Evolutionary conservation across 2,888 invertebrate genomes (phyloP).

Genomic region (Leucoptera coffeella): DNA sequence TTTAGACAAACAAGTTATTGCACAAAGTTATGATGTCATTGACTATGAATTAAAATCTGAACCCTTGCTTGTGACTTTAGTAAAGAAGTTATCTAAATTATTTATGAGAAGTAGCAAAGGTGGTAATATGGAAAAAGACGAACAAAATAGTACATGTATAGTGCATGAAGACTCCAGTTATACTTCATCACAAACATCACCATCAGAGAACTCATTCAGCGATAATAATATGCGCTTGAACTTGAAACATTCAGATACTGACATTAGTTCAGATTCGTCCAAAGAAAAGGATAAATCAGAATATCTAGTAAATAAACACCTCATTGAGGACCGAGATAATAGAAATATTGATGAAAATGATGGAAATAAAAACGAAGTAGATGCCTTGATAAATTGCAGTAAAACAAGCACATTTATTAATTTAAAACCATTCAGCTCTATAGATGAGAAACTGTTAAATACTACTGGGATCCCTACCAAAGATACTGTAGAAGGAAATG

Average conservation of each 20-base stretch:
- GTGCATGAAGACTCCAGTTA: slow-evolving; percentile 37
- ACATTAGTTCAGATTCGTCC: slow-evolving; percentile 39
- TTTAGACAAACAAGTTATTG: slow-evolving; percentile 16
- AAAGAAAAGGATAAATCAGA: slow-evolving; percentile 36
- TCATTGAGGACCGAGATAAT: slow-evolving; percentile 12
- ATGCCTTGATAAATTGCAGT: slow-evolving; percentile 22
- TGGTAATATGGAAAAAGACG: slow-evolving; percentile 18
- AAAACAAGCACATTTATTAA: slow-evolving; percentile 39
- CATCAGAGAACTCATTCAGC: slow-evolving; percentile 40
- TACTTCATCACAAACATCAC: slow-evolving; percentile 19
- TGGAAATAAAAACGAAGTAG: slow-evolving; percentile 10
- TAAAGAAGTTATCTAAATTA: slow-evolving; percentile 19
- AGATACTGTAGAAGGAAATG: too few species aligned
- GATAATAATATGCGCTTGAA: slow-evolving; percentile 34
- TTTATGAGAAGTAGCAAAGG: slow-evolving; percentile 11
- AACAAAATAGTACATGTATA: slow-evolving; percentile 37
- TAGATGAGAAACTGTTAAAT: slow-evolving; percentile 24
- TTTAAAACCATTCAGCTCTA: slow-evolving; percentile 24
- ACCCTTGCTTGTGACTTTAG: slow-evolving; percentile 25
- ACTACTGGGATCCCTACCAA: slow-evolving; percentile 19
- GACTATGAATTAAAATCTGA: slow-evolving; percentile 21
- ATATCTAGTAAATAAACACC: slow-evolving; percentile 33
- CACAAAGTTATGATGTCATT: too few species aligned
- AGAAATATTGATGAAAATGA: slow-evolving; percentile 9
- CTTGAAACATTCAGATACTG: slow-evolving; percentile 39